phyloP scores from a whole-genome alignment of 2,113 vertebrate genomes.

The Otis tarda region DNA sequence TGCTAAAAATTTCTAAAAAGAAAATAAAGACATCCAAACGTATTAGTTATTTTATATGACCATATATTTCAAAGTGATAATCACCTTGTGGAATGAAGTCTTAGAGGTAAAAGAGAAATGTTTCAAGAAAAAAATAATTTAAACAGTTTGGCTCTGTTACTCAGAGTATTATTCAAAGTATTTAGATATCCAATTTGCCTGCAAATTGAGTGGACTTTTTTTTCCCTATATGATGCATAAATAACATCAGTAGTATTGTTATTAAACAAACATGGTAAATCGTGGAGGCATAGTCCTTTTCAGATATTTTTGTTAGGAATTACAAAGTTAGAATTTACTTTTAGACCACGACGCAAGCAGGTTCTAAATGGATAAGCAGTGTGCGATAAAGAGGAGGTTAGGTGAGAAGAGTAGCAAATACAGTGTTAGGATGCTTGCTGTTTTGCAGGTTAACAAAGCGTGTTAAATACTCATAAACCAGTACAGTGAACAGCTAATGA shows the following conservation, averaged over 20 bases:
- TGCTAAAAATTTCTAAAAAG: not conserved
- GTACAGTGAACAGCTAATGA: not conserved
- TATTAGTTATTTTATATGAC: not conserved
- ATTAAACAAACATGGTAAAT: not conserved
- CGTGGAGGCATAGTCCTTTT: not conserved
- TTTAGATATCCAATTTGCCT: not conserved
- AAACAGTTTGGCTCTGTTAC: not conserved
- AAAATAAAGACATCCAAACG: not conserved
- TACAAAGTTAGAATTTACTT: not conserved
- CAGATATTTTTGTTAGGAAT: not conserved
- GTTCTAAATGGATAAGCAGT: not conserved
- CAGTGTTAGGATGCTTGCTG: not conserved
- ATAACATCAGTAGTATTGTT: not conserved
- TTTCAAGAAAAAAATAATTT: not conserved
- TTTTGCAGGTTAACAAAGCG: not conserved
- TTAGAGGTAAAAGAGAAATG: not conserved
- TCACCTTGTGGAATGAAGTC: not conserved
- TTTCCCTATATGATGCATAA: not conserved
- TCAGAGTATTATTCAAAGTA: not conserved
- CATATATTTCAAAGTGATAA: not conserved
- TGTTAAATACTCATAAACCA: not conserved
- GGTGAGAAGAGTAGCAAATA: not conserved
- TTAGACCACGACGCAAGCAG: not conserved
- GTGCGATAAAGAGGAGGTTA: not conserved
- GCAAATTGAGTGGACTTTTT: not conserved